Percentiles rank a stretch among this genome's conserved stretches.
Conservation (phyloP, 2,113 vertebrate genomes). For the Dunckerocampus dactyliophorus region DNA sequence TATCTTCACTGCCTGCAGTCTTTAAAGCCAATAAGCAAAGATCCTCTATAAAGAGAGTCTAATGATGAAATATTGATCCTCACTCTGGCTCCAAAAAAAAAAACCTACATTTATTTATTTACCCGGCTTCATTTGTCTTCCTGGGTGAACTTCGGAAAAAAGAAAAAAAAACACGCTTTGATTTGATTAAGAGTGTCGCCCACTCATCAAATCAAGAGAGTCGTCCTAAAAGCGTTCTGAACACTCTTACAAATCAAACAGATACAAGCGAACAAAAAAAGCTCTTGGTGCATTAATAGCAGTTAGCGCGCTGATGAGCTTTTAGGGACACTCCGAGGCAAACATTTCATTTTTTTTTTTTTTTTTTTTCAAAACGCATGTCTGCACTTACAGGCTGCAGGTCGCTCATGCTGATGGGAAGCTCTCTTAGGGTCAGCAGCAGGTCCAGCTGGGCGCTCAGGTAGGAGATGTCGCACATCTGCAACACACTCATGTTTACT, state of each 20-base stretch:
- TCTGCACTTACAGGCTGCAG: slow-evolving; percentile 73
- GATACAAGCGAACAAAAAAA: slow-evolving; percentile 41
- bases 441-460: slow-evolving; percentile 75
- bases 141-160: slow-evolving; percentile 26
- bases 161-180: slow-evolving; percentile 36
- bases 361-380: background rate
- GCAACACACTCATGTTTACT: slow-evolving; percentile 4
- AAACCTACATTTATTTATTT: background rate
- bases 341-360: slow-evolving; percentile 36
- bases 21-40: slow-evolving; percentile 35
- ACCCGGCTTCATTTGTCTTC: background rate
- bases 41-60: slow-evolving; percentile 21
- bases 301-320: background rate
- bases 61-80: slow-evolving; percentile 27
- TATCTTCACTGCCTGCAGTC: slow-evolving; percentile 46
- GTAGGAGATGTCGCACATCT: slow-evolving; percentile 82
- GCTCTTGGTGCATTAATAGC: slow-evolving; percentile 51
- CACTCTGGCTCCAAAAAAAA: background rate
- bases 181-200: slow-evolving; percentile 52
- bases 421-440: slow-evolving; percentile 76
- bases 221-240: slow-evolving; percentile 48
- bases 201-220: slow-evolving; percentile 24
- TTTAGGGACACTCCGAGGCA: background rate
- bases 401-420: slow-evolving; percentile 73
- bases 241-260: slow-evolving; percentile 40